Conservation (phyloP, 2,888 invertebrate species). For the Lasiommata megera region DNA sequence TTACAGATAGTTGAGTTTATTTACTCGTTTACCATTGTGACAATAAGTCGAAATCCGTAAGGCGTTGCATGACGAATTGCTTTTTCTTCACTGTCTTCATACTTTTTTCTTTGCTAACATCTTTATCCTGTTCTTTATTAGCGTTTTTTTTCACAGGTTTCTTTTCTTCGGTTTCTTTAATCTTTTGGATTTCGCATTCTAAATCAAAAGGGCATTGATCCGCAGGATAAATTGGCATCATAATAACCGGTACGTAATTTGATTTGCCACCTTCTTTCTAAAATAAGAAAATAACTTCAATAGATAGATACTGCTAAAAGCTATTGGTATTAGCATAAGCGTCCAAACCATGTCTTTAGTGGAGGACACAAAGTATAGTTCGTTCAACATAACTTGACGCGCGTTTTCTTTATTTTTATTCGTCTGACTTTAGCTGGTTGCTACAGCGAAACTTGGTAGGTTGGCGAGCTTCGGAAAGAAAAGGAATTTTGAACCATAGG, state of each 20-base stretch:
- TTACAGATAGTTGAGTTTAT: too few relatives aligned
- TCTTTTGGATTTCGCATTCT: constrained; percentile 58
- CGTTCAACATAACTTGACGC: too few relatives aligned
- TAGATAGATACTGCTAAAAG: too few relatives aligned
- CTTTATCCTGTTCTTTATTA: constrained; percentile 31
- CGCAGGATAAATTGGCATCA: constrained; percentile 68
- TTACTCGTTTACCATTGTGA: constrained; percentile 57
- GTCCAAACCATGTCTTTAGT: too few relatives aligned
- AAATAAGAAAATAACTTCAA: constrained; percentile 23
- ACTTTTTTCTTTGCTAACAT: constrained; percentile 47
- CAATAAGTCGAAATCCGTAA: constrained; percentile 66
- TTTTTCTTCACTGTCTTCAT: constrained; percentile 56
- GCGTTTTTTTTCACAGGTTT: constrained; percentile 45
- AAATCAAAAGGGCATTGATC: constrained; percentile 68
- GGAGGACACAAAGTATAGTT: too few relatives aligned
- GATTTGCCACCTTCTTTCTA: constrained; percentile 47
- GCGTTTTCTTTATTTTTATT: too few relatives aligned
- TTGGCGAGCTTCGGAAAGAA: too few relatives aligned
- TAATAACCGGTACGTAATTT: constrained; percentile 64
- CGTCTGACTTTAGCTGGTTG: too few relatives aligned
- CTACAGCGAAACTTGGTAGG: too few relatives aligned
- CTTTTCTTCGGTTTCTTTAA: constrained; percentile 45
- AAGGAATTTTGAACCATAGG: too few relatives aligned
- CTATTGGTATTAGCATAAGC: too few relatives aligned
- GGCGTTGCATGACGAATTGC: constrained; percentile 57